Base-by-base conservation (phyloP, 2,797 vertebrate species). In the Cynopterus sphinx region DNA sequence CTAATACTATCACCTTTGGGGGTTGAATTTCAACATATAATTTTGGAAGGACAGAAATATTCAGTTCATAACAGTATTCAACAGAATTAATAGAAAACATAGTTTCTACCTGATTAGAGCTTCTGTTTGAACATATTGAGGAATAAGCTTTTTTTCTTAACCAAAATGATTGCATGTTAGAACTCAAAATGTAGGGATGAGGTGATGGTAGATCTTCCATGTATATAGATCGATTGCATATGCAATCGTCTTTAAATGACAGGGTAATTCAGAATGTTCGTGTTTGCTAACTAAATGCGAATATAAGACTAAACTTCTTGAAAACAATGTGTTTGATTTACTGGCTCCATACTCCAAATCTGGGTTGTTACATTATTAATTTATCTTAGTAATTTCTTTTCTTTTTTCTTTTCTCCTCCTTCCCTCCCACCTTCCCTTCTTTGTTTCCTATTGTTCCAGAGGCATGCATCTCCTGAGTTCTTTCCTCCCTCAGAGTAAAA, bases 131-230 rank as follows among this genome's bases (percentile, higher is more conserved):
- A 77, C 3, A 33, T 59, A 36, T 28, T 51, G 13, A 86, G 9
- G 21, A 19, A 5, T 22, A 49, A 26, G 10, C 4, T 26, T 31
- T 87, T 91, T 90, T 41, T 63, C 70, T 73, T 84, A 68, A 92
- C 49, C 22, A 73, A 92, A 93, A 53, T 43, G 24, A 71, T 83
- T 70, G 26, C 77, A 93, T 91, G 36, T 96, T 96, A 33, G 28
- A 87, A 61, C 59, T 90, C 46, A 78, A 70, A 96, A 55, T 73
- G 5, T 1, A 77, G 46, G 36, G 19, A 57, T 13, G 22, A 70
- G 26, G 21, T 70, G 16, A 71, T 57, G 43, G 53, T 41, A 84
- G 9, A 36, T 65, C 33, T 86, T 65, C 31, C 26, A 5, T 33
- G 6, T 10, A 21, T 88, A 71, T 63, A 24, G 24, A 16, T 67